phyloP scores from a whole-genome alignment of 53 echinoderm and acorn worm species.

The Glandiceps talaboti region DNA sequence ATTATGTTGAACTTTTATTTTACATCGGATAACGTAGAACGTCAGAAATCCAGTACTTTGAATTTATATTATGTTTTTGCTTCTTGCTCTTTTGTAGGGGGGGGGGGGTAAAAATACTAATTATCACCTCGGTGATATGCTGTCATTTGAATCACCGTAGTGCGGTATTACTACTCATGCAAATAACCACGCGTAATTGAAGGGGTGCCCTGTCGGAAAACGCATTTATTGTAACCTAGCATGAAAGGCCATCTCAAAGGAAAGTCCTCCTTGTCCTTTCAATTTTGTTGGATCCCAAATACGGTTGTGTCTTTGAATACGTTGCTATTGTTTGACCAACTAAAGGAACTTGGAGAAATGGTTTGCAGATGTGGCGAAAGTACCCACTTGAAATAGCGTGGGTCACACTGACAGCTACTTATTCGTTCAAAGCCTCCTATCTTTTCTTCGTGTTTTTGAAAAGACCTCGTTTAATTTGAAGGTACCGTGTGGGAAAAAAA shows the following conservation, averaged over 20 bases:
- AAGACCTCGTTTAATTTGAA: neutral
- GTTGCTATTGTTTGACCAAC: neutral
- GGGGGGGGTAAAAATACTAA: too few species aligned
- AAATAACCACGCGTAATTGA: too few species aligned
- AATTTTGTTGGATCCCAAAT: neutral
- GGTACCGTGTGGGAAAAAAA: neutral
- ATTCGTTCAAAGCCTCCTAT: neutral
- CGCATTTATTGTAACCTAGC: neutral
- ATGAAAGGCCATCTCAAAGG: neutral
- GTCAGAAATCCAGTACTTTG: too few species aligned
- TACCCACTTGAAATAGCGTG: neutral
- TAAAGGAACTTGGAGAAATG: neutral
- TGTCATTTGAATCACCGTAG: too few species aligned
- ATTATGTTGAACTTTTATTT: too few species aligned
- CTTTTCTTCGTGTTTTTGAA: neutral
- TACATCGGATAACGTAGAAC: too few species aligned
- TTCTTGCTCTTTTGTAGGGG: too few species aligned
- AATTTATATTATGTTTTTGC: too few species aligned
- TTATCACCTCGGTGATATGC: too few species aligned
- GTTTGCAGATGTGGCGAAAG: neutral
- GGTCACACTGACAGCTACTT: neutral
- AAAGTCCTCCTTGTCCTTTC: neutral
- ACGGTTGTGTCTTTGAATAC: neutral
- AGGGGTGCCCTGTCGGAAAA: neutral
- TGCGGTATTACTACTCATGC: too few species aligned